Evolutionary conservation across 2,797 vertebrate genomes (phyloP).

Genomic region (Sebastes iracundus): DNA sequence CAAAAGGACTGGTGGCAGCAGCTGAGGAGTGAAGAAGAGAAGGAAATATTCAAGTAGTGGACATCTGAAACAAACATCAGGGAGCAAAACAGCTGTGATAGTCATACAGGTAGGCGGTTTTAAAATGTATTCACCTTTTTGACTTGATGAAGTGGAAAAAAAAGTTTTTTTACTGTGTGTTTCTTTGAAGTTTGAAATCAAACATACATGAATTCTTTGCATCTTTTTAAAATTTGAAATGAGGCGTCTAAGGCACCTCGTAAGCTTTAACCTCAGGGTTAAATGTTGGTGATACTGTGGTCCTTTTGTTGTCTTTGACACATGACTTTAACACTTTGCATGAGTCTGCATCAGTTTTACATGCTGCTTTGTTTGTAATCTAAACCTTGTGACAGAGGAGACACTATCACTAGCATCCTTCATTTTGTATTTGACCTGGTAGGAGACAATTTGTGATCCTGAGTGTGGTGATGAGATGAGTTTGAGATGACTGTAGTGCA

Average conservation of each 20-base stretch:
- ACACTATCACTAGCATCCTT: neutral
- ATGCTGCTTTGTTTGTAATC: constrained; percentile 59
- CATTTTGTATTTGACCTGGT: neutral
- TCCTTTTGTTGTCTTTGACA: neutral
- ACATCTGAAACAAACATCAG: neutral
- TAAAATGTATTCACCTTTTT: neutral
- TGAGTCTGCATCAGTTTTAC: constrained; percentile 33
- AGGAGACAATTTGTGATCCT: neutral
- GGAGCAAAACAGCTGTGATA: neutral
- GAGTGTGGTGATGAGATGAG: neutral
- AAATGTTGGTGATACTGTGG: neutral
- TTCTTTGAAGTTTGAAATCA: neutral
- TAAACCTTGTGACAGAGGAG: neutral
- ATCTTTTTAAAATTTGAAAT: neutral
- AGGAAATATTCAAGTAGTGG: constrained; percentile 1
- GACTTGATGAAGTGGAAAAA: neutral
- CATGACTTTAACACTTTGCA: constrained; percentile 16
- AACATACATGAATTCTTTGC: neutral
- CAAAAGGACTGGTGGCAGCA: constrained; percentile 33
- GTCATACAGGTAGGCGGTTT: constrained; percentile 46
- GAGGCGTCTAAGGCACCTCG: neutral
- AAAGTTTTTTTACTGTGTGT: neutral
- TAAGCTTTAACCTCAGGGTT: neutral
- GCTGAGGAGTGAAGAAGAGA: constrained; percentile 18
- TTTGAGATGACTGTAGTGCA: too few relatives aligned